These are phyloP conservation scores for Oreotragus oreotragus DNA, from an alignment of 2,113 vertebrate species.

Conservation along the genomic window DNA sequence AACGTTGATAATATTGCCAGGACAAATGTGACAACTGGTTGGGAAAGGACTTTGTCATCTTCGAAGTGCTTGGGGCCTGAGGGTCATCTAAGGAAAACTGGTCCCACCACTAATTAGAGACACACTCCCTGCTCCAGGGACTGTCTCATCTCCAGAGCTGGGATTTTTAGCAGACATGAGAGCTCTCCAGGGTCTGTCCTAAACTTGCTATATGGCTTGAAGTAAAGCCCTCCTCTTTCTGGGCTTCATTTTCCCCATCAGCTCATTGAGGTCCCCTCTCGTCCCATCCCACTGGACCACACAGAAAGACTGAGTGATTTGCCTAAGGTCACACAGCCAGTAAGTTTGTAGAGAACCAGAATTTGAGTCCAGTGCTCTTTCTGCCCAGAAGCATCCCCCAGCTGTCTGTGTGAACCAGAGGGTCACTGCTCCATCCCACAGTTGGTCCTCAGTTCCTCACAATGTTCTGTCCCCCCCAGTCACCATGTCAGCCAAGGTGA, in stretches of 20 bases:
- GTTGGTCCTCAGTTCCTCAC: not conserved
- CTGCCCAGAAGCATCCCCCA: not conserved
- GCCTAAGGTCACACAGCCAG: not conserved
- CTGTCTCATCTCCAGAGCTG: too few relatives aligned
- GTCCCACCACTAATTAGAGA: not conserved
- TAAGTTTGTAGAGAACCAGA: not conserved
- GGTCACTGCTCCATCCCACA: not conserved
- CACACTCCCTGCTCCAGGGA: not conserved
- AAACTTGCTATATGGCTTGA: not conserved
- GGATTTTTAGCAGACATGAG: not conserved
- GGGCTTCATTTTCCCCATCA: not conserved
- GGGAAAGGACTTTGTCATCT: not conserved
- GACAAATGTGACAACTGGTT: not conserved
- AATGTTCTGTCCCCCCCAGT: not conserved
- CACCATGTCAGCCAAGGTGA: not conserved
- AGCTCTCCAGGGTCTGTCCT: not conserved
- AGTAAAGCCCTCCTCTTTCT: not conserved
- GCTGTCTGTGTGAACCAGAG: not conserved
- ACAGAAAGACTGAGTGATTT: not conserved
- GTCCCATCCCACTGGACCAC: not conserved
- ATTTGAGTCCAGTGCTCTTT: not conserved
- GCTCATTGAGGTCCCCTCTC: not conserved
- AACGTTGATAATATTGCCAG: not conserved
- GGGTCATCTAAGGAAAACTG: not conserved
- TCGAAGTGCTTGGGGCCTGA: not conserved